phyloP scores from a whole-genome alignment of 23 tunicate genomes.

The Trididemnum miniatum region DNA sequence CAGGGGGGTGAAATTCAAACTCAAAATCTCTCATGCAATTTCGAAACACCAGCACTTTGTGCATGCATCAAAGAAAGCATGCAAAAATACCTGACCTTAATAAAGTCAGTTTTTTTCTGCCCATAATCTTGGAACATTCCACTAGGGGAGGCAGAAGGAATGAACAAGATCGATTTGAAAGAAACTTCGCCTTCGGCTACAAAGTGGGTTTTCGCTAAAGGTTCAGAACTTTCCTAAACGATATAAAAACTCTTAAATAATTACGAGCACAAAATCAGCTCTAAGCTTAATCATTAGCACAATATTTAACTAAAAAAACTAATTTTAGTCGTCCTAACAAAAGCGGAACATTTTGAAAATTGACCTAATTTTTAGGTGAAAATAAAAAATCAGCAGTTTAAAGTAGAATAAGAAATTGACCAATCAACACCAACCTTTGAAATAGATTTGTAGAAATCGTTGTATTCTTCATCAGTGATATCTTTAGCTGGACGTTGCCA shows the following conservation, averaged over 20 bases:
- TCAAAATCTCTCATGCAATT: neutral
- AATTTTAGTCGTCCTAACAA: too few species aligned
- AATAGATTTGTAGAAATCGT: constrained; percentile 87
- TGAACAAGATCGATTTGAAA: constrained; percentile 93
- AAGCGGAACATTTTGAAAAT: too few species aligned
- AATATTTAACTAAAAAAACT: too few species aligned
- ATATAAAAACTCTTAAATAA: too few species aligned
- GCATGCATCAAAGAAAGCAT: neutral
- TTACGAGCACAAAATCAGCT: too few species aligned
- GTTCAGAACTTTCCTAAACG: constrained; percentile 80
- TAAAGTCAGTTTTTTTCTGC: constrained; percentile 89
- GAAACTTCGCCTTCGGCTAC: constrained; percentile 99
- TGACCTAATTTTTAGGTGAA: too few species aligned
- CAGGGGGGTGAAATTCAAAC: neutral
- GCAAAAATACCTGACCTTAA: constrained; percentile 66
- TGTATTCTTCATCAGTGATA: constrained; percentile 94
- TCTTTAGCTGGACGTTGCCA: constrained; percentile 98
- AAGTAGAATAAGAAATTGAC: too few species aligned
- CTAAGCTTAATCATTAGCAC: too few species aligned
- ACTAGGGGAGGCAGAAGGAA: constrained; percentile 69
- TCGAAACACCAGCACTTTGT: neutral
- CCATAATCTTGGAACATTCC: constrained; percentile 97
- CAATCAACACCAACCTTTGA: constrained; percentile 90
- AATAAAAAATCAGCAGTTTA: too few species aligned
- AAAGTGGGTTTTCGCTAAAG: constrained; percentile 93